These are phyloP conservation scores for Prionace glauca DNA, from an alignment of 2,797 vertebrate species.

Conservation along the genomic window DNA sequence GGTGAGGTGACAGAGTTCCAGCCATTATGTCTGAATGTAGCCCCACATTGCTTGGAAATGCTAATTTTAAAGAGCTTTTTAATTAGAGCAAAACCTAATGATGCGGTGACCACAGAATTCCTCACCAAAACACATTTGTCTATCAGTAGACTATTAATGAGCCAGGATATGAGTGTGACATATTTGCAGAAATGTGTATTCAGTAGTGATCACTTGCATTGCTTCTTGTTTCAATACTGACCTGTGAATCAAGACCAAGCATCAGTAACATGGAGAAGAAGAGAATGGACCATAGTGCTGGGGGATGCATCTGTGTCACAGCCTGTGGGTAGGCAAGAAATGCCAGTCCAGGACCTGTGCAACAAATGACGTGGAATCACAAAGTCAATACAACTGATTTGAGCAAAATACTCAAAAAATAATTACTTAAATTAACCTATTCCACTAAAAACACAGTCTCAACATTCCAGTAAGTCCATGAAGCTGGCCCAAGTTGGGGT, in stretches of 20 bases:
- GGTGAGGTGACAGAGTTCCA: too few species aligned
- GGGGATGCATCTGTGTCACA: conserved; percentile 79
- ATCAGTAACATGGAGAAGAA: conserved; percentile 93
- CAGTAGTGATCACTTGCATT: not conserved
- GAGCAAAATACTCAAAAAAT: not conserved
- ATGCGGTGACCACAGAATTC: too few species aligned
- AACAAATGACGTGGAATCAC: not conserved
- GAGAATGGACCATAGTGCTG: conserved; percentile 81
- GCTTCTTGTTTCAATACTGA: conserved; percentile 20
- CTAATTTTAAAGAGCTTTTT: too few species aligned
- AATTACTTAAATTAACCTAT: not conserved
- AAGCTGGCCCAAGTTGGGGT: not conserved
- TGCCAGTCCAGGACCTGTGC: conserved; percentile 76
- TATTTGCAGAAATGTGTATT: too few species aligned
- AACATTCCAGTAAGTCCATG: not conserved
- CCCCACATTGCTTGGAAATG: too few species aligned
- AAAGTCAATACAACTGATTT: not conserved
- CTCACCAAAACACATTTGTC: too few species aligned
- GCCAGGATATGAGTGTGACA: too few species aligned
- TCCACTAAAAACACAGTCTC: not conserved
- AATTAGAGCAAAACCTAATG: too few species aligned
- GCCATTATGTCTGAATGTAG: too few species aligned
- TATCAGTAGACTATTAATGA: too few species aligned
- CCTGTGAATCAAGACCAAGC: conserved; percentile 85
- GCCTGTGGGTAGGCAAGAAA: conserved; percentile 86